These are phyloP conservation scores for Orthosia incerta DNA, from an alignment of 2,888 invertebrate genomes.

Conservation along the genomic window DNA sequence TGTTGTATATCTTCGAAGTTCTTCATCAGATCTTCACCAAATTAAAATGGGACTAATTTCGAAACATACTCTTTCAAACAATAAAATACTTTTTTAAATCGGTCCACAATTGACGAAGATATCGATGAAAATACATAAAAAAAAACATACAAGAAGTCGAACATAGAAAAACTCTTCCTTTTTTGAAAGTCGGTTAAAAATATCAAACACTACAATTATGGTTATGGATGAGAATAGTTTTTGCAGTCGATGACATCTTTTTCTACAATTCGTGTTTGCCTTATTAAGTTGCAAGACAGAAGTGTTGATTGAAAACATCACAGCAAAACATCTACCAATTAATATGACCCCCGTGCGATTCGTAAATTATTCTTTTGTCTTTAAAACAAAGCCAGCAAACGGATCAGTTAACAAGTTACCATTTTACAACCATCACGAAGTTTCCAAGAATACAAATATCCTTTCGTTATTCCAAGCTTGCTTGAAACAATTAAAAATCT, in stretches of 20 bases:
- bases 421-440: constrained; percentile 72
- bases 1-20: too few species aligned
- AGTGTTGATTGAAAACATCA: constrained; percentile 37
- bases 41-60: too few species aligned
- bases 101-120: too few species aligned
- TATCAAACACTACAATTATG: too few species aligned
- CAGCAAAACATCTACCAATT: constrained; percentile 50
- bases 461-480: constrained; percentile 79
- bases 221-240: background rate
- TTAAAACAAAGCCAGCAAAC: constrained; percentile 69
- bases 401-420: constrained; percentile 69
- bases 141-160: too few species aligned
- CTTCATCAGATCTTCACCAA: too few species aligned
- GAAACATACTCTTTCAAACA: too few species aligned
- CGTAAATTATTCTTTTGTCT: constrained; percentile 66
- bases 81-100: too few species aligned
- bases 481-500: constrained; percentile 86
- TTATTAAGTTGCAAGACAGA: background rate
- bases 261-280: constrained; percentile 3
- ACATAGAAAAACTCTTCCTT: too few species aligned
- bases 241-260: background rate
- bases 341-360: constrained; percentile 62
- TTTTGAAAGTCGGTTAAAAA: too few species aligned
- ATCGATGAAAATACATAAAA: too few species aligned
- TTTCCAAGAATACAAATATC: constrained; percentile 83